Conservation (phyloP, 2,888 invertebrate genomes). For the Parochlus steinenii region DNA sequence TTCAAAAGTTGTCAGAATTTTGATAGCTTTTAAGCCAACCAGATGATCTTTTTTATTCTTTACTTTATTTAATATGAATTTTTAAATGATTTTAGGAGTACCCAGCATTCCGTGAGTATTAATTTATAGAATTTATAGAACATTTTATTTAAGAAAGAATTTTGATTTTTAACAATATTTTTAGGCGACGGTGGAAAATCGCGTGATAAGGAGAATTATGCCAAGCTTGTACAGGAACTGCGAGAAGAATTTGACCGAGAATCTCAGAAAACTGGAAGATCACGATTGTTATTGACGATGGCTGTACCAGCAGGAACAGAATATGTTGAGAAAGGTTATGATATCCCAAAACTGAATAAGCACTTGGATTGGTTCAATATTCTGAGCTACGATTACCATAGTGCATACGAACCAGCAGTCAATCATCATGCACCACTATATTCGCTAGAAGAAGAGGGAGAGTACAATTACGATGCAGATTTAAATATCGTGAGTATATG, state of each 20-base stretch:
- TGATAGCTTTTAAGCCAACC: conserved; percentile 12
- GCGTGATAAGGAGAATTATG: conserved; percentile 75
- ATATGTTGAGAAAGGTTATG: conserved; percentile 86
- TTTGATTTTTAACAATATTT: too few species aligned
- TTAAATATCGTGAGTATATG: conserved; percentile 64
- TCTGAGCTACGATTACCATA: conserved; percentile 82
- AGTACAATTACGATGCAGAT: conserved; percentile 75
- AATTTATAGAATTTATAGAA: too few species aligned
- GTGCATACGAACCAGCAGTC: conserved; percentile 76
- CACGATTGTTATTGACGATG: conserved; percentile 69
- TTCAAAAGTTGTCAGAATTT: conserved; percentile 23
- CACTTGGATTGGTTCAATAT: conserved; percentile 87
- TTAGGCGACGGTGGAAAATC: conserved; percentile 59
- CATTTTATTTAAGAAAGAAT: conserved; percentile 19
- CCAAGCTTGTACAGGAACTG: conserved; percentile 72
- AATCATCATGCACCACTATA: conserved; percentile 83
- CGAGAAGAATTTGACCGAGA: conserved; percentile 81
- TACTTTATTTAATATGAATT: conserved; percentile 7
- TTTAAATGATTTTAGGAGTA: conserved; percentile 19
- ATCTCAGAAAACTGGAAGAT: conserved; percentile 63
- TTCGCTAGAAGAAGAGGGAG: conserved; percentile 63
- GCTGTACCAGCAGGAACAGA: conserved; percentile 89
- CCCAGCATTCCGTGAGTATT: conserved; percentile 29
- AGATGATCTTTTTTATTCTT: neutral
- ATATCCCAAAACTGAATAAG: conserved; percentile 71